phyloP scores from a whole-genome alignment of 2,797 vertebrate species.

The Urosaurus nigricauda region DNA sequence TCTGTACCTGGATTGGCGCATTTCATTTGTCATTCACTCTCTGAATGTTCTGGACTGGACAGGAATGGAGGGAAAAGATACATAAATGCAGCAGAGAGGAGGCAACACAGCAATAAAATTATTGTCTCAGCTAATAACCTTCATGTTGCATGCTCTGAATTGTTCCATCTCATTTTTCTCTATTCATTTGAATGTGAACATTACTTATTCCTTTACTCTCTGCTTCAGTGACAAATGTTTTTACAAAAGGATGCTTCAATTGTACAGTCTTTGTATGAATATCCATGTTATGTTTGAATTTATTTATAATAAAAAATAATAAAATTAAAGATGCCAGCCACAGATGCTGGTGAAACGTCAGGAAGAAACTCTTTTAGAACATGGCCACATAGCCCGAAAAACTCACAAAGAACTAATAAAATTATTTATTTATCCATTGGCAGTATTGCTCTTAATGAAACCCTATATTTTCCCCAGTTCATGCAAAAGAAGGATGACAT shows the following conservation, averaged over 20 bases:
- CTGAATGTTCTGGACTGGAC: not conserved
- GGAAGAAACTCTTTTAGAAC: no score
- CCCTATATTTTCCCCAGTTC: not conserved
- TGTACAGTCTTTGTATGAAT: constrained; percentile 55
- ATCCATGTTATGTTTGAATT: constrained; percentile 20
- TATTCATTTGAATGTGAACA: not conserved
- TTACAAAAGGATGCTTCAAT: constrained; percentile 49
- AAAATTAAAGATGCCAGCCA: no score
- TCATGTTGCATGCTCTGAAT: constrained; percentile 19
- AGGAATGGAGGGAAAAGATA: not conserved
- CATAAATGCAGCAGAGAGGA: not conserved
- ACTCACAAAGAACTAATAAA: no score
- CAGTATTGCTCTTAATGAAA: not conserved
- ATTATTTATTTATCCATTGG: constrained; percentile 43
- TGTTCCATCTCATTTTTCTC: constrained; percentile 26
- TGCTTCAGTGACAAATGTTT: constrained; percentile 13
- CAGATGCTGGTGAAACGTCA: no score
- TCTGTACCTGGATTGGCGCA: not conserved
- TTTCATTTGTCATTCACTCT: not conserved
- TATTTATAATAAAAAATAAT: no score
- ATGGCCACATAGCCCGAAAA: no score
- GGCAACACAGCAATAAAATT: not conserved
- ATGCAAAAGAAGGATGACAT: constrained; percentile 21
- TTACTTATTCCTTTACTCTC: constrained; percentile 11
- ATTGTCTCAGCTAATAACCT: constrained; percentile 22